Evolutionary conservation across 2,113 vertebrate species (phyloP).

Genomic region (Heloderma charlesbogerti): DNA sequence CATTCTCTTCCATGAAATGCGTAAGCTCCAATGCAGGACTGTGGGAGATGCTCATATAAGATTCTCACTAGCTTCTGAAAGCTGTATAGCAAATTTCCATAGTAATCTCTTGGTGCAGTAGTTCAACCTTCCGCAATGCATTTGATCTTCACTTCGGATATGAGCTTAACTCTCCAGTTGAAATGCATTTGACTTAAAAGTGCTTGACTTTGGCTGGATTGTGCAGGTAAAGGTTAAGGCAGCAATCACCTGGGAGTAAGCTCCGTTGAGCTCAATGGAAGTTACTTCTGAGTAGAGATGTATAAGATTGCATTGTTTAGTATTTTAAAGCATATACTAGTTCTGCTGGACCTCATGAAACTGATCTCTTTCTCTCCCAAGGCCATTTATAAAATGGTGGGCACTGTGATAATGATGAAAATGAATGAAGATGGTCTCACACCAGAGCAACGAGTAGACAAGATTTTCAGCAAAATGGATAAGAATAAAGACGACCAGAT

Average conservation of each 20-base stretch:
- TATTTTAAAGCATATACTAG: background rate
- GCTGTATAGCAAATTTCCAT: background rate
- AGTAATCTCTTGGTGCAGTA: background rate
- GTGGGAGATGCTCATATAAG: no score
- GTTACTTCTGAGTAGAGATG: background rate
- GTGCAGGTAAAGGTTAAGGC: background rate
- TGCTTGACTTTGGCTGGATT: background rate
- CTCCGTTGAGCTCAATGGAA: background rate
- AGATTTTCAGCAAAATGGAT: slow-evolving; percentile 99
- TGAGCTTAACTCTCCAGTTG: background rate
- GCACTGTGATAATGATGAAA: slow-evolving; percentile 99
- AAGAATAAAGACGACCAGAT: slow-evolving; percentile 99
- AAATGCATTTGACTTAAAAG: background rate
- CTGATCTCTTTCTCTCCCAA: slow-evolving; percentile 63
- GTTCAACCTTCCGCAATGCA: background rate
- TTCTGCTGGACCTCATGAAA: background rate
- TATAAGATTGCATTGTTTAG: no score
- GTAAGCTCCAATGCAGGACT: background rate
- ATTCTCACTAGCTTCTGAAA: background rate
- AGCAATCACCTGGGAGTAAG: background rate
- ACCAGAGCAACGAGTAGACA: slow-evolving; percentile 96
- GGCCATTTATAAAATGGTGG: slow-evolving; percentile 99
- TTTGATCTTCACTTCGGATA: background rate
- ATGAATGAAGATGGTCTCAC: slow-evolving; percentile 99
- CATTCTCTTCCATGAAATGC: background rate